A percentile compares a stretch with the other conserved stretches of the same genome.
Evolutionary conservation across 2,113 vertebrate species (phyloP).

Genomic region (Ceyx margarethae): DNA sequence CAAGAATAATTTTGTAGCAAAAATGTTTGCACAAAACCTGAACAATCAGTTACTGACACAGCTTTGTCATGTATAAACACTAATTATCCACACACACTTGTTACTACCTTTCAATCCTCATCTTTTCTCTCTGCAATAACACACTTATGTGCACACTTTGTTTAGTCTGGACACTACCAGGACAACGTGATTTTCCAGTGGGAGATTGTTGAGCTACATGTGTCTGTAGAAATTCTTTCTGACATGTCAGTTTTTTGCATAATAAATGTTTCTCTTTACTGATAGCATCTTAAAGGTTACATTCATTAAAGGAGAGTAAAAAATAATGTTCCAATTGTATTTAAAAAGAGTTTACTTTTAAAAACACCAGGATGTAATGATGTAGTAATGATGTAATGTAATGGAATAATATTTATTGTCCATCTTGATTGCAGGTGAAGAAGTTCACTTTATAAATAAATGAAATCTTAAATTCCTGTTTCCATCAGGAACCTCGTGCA

Average conservation of each 20-base stretch:
- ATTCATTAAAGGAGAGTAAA: background rate
- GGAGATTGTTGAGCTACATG: background rate
- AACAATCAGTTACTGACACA: background rate
- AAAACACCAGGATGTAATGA: background rate
- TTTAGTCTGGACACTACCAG: constrained; percentile 18
- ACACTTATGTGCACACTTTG: background rate
- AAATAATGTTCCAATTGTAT: background rate
- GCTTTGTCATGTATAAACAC: background rate
- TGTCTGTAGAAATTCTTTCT: background rate
- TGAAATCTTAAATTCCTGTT: background rate
- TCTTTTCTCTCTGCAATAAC: background rate
- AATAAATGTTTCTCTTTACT: background rate
- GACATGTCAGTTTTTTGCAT: background rate
- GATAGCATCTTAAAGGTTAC: background rate
- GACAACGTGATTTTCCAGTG: background rate
- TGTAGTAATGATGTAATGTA: background rate
- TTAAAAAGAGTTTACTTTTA: background rate
- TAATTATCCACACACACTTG: background rate
- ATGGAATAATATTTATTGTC: background rate
- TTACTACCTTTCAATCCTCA: background rate
- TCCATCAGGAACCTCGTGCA: background rate
- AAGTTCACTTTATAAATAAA: background rate
- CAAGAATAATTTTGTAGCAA: background rate
- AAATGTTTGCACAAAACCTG: background rate
- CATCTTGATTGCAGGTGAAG: background rate